Evolutionary conservation across 2,113 vertebrate species (phyloP).

Genomic region (Corythaeola cristata): DNA sequence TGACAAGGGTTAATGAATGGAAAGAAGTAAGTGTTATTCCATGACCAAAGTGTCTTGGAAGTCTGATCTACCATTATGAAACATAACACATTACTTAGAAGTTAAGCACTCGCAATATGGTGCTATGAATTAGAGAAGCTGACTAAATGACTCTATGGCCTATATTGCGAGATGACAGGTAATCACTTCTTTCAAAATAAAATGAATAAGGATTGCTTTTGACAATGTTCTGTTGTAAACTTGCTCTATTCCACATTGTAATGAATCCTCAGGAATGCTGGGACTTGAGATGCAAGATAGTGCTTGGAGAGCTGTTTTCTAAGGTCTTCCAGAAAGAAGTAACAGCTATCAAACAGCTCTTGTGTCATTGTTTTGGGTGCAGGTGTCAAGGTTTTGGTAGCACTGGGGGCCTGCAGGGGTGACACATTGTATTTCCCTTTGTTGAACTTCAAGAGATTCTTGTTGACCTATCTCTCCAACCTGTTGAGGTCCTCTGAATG

Average conservation of each 20-base stretch:
- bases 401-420: accelerated
- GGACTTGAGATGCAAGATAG: neutral
- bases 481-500: neutral
- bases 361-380: neutral
- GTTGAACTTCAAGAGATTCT: neutral
- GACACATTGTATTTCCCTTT: neutral
- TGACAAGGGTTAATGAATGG: neutral
- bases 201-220: neutral
- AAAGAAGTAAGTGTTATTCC: neutral
- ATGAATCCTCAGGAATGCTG: neutral
- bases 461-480: neutral
- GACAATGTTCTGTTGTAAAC: neutral
- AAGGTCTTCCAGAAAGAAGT: neutral
- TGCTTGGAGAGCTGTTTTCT: neutral
- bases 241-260: neutral
- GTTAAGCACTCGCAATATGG: neutral
- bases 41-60: neutral
- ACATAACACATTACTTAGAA: neutral
- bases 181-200: neutral
- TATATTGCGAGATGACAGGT: neutral
- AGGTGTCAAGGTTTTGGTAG: neutral
- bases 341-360: neutral
- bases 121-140: neutral
- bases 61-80: neutral
- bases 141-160: neutral